phyloP scores from a whole-genome alignment of 2,797 vertebrate species.

The Xenopus petersii region DNA sequence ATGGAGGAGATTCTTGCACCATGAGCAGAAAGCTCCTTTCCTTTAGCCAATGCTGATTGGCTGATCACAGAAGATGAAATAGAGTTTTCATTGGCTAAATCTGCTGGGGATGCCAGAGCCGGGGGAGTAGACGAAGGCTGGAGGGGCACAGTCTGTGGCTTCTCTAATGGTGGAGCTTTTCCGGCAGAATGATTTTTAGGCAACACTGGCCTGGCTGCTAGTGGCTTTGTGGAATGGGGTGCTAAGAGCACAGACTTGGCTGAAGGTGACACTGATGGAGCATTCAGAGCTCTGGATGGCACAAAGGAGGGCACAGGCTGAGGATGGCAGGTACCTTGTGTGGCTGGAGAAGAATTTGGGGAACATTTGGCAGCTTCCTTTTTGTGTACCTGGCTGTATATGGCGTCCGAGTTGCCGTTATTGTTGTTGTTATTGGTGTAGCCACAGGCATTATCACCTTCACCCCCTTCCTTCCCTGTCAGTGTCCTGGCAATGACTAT shows the following conservation, averaged over 20 bases:
- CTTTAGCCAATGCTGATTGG: neutral
- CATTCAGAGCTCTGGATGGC: neutral
- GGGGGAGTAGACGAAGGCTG: neutral
- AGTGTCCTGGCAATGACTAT: conserved; percentile 36
- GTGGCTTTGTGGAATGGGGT: too few relatives aligned
- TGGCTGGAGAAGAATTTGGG: neutral
- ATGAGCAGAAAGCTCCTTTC: conserved; percentile 58
- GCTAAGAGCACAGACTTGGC: too few relatives aligned
- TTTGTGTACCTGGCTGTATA: conserved; percentile 82
- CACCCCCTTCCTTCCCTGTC: conserved; percentile 53
- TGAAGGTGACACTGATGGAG: neutral
- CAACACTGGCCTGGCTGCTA: too few relatives aligned
- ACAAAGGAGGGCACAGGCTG: neutral
- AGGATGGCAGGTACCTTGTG: neutral
- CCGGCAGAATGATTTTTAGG: neutral
- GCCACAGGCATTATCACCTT: neutral
- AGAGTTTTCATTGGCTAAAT: neutral
- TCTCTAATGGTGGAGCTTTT: neutral
- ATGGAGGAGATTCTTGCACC: conserved; percentile 41
- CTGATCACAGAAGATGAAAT: neutral
- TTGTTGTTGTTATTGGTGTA: conserved; percentile 68
- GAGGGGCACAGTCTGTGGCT: neutral
- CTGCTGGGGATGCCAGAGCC: neutral
- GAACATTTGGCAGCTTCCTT: neutral
- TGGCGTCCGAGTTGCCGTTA: conserved; percentile 57